Evolutionary conservation across 2,888 invertebrate species (phyloP), one percentile per base, ranked within the genome.

Genomic region (Acrobasis suavella): DNA sequence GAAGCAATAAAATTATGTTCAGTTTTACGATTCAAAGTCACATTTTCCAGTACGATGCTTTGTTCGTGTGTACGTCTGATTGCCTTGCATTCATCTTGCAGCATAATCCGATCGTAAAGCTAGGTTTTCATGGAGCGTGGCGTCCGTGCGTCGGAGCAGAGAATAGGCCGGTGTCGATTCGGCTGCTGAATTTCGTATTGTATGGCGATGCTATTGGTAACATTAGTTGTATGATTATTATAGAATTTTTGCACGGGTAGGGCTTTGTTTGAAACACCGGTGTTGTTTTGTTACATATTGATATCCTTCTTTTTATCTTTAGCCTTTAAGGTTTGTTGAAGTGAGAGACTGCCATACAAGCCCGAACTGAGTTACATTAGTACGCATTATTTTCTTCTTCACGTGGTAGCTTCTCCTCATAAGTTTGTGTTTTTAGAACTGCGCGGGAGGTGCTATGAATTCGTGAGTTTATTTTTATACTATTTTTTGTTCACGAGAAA

Each of bases 11-110:
- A 87, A 81, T 87, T 85, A 87, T 83, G 84, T 80, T 82, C 80
- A 80, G 79, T 84, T 88, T 88, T 87, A 89, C 86, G 85, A 90
- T 85, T 87, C 82, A 86, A 87, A 87, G 86, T 87, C 85, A 83
- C 86, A 87, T 88, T 88, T 89, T 87, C 86, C 81, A 81, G 81
- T 85, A 86, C 88, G 82, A 87, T 78, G 87, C 82, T 89, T 90
- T 89, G 90, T 88, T 84, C 86, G 82, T 78, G 77, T 79, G 74
- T 78, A 78, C 77, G 80, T 81, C 80, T 87, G 87, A 89, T 90
- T 89, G 85, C 87, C 78, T 84, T 79, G 86, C 82, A 87, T 88
- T 87, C 86, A 88, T 88, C 86, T 85, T 77, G 77, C 78, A 77
- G 84, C 85, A 88, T 88, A 87, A 89, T 88, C 87, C 82, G 82